phyloP scores from a whole-genome alignment of 2,113 vertebrate genomes.

The Clarias batrachus region DNA sequence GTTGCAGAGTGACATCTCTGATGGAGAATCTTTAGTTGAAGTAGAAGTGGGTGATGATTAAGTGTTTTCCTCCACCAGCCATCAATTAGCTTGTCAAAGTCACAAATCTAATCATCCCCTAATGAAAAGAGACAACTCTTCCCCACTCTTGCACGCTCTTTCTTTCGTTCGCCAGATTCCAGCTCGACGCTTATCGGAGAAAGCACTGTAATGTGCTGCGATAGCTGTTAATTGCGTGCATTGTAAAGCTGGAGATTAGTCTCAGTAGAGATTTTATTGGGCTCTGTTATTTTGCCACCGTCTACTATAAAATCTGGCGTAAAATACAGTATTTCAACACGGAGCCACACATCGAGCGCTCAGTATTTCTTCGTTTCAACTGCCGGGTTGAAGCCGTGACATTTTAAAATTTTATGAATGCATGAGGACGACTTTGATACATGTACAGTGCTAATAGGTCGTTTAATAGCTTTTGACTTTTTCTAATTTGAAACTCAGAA shows the following conservation, averaged over 20 bases:
- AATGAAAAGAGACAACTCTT: constrained; percentile 56
- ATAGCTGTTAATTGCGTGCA: constrained; percentile 61
- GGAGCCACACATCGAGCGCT: not conserved
- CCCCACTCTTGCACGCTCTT: constrained; percentile 37
- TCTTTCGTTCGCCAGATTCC: constrained; percentile 43
- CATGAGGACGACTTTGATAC: not conserved
- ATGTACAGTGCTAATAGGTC: not conserved
- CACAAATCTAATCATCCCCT: constrained; percentile 73
- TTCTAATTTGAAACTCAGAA: not conserved
- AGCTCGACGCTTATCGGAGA: constrained; percentile 34
- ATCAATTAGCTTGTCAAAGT: constrained; percentile 78
- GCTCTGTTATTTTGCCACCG: constrained; percentile 38
- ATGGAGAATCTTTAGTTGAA: constrained; percentile 61
- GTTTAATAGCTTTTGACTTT: not conserved
- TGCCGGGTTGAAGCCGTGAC: not conserved
- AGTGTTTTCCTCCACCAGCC: constrained; percentile 68
- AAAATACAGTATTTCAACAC: not conserved
- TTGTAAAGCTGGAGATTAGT: constrained; percentile 51
- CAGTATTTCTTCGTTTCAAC: not conserved
- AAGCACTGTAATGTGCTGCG: constrained; percentile 50
- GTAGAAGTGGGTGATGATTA: constrained; percentile 67
- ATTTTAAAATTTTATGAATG: not conserved
- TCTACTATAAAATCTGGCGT: constrained; percentile 19
- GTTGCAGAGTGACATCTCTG: constrained; percentile 68
- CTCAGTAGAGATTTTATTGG: constrained; percentile 37